Conservation (phyloP, 2,888 invertebrate genomes). For the Muscina levida region DNA sequence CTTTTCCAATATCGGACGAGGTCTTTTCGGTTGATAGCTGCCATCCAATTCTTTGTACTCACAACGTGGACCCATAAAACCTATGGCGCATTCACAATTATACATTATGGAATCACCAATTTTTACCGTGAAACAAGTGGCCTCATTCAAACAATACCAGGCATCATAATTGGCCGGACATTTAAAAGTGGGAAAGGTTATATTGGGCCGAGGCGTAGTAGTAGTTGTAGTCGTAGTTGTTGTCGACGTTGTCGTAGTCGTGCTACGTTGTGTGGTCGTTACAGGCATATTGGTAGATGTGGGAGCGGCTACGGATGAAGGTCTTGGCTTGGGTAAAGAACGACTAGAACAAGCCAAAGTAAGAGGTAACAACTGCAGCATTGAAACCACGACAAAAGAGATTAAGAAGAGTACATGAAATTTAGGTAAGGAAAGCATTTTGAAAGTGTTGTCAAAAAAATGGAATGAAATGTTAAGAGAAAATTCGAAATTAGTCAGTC, state of each 20-base stretch:
- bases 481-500: not conserved
- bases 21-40: slow-evolving; percentile 88
- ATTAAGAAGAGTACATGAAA: slow-evolving; percentile 43
- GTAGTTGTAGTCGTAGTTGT: slow-evolving; percentile 85
- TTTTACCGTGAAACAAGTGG: slow-evolving; percentile 96
- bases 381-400: slow-evolving; percentile 37
- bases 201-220: slow-evolving; percentile 93
- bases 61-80: slow-evolving; percentile 96
- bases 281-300: slow-evolving; percentile 46
- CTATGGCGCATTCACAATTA: slow-evolving; percentile 97
- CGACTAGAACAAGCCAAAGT: slow-evolving; percentile 79
- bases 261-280: slow-evolving; percentile 58
- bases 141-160: slow-evolving; percentile 97
- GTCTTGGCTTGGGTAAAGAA: slow-evolving; percentile 88
- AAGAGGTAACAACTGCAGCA: slow-evolving; percentile 26
- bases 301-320: slow-evolving; percentile 77
- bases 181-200: slow-evolving; percentile 96
- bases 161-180: slow-evolving; percentile 95
- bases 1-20: slow-evolving; percentile 88
- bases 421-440: slow-evolving; percentile 39
- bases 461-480: slow-evolving; percentile 47
- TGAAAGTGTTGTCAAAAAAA: slow-evolving; percentile 31
- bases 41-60: slow-evolving; percentile 98
- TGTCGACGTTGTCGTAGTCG: slow-evolving; percentile 78
- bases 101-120: slow-evolving; percentile 95